Evolutionary conservation across 2,888 invertebrate genomes (phyloP).

Genomic region (Bembecia ichneumoniformis): DNA sequence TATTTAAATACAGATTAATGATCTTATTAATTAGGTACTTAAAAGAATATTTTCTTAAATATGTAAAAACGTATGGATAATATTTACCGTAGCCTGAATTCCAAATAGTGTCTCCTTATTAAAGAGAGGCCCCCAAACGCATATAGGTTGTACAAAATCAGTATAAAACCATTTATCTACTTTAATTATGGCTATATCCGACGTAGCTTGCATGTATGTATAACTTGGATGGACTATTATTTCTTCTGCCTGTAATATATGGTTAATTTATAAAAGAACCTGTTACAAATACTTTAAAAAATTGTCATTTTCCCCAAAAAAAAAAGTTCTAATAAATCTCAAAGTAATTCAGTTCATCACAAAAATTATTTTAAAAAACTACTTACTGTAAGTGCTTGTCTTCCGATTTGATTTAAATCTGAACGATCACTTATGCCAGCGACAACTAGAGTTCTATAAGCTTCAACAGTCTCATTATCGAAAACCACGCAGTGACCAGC

Average conservation of each 20-base stretch:
- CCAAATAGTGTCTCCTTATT: slow-evolving; percentile 43
- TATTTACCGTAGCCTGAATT: slow-evolving; percentile 40
- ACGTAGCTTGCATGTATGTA: slow-evolving; percentile 28
- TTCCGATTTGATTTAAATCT: slow-evolving; percentile 30
- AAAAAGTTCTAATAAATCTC: too few relatives aligned
- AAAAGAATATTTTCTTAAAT: too few relatives aligned
- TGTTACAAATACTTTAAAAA: too few relatives aligned
- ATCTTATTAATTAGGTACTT: too few relatives aligned
- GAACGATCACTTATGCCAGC: slow-evolving; percentile 45
- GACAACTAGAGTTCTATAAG: slow-evolving; percentile 30
- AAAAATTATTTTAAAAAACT: background rate
- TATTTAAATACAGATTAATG: too few relatives aligned
- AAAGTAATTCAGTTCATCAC: too few relatives aligned
- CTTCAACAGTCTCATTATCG: slow-evolving; percentile 19
- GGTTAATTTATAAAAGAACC: background rate
- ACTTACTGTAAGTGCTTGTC: slow-evolving; percentile 39
- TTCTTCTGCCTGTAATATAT: slow-evolving; percentile 35
- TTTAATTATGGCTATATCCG: slow-evolving; percentile 55
- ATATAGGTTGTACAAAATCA: slow-evolving; percentile 56
- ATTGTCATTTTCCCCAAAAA: too few relatives aligned
- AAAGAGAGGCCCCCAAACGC: slow-evolving; percentile 57
- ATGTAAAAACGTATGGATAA: too few relatives aligned
- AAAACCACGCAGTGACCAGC: slow-evolving; percentile 51
- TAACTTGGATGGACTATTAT: slow-evolving; percentile 52
- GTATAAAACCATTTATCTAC: slow-evolving; percentile 39